A percentile compares a stretch with the other conserved stretches of the same genome.
phyloP scores from a whole-genome alignment of 2,797 vertebrate species.

The Anguilla megastoma region DNA sequence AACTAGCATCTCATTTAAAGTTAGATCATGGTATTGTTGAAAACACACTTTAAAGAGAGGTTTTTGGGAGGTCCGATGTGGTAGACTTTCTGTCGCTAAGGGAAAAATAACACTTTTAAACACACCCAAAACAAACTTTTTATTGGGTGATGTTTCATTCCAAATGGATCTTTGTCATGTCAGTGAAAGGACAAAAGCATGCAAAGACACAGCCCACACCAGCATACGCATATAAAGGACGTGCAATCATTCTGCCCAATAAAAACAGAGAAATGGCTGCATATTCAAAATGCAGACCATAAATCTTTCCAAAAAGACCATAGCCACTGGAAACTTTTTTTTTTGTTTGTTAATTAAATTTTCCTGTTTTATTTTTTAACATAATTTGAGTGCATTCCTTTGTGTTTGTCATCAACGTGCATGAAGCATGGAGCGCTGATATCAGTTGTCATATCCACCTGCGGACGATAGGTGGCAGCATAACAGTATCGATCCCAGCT shows the following conservation, averaged over 20 bases:
- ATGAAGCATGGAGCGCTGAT: background rate
- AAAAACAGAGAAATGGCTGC: background rate
- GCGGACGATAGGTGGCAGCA: conserved; percentile 5
- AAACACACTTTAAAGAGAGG: too few species aligned
- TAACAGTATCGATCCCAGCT: background rate
- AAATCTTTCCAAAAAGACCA: background rate
- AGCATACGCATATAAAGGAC: background rate
- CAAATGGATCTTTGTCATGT: background rate
- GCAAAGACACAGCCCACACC: background rate
- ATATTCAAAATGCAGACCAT: background rate
- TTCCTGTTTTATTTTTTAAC: background rate
- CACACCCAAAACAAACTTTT: too few species aligned
- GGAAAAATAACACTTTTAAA: too few species aligned
- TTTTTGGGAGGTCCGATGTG: too few species aligned
- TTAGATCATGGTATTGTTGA: too few species aligned
- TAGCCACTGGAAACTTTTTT: too few species aligned
- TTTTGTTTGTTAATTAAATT: background rate
- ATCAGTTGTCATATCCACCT: background rate
- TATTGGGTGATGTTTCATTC: too few species aligned
- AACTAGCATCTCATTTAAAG: too few species aligned
- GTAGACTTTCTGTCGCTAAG: too few species aligned
- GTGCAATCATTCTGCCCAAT: background rate
- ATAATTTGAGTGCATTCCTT: too few species aligned
- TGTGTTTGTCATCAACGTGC: background rate
- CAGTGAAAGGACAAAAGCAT: background rate